Percentiles rank a stretch among this genome's conserved stretches.
Evolutionary conservation across 2,797 vertebrate genomes (phyloP).

Genomic region (Gymnothorax javanicus): DNA sequence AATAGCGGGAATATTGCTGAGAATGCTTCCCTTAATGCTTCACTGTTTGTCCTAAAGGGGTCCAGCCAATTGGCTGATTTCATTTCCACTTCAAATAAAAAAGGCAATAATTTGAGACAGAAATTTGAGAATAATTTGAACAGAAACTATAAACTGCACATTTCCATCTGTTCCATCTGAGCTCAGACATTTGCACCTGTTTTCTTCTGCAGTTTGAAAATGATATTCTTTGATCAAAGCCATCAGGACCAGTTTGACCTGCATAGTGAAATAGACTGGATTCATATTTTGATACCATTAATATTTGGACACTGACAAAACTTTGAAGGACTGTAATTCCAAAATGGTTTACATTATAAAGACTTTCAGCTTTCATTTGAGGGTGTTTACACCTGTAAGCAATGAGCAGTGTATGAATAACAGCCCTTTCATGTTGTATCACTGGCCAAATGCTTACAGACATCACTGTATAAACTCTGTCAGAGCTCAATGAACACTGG

Average conservation of each 20-base stretch:
- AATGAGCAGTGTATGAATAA: too few species aligned
- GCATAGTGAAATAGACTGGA: too few species aligned
- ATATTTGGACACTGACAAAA: too few species aligned
- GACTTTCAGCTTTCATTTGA: too few species aligned
- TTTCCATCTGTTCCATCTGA: not conserved
- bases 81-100: not conserved
- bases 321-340: too few species aligned
- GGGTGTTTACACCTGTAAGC: too few species aligned
- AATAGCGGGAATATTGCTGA: not conserved
- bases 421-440: too few species aligned
- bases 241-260: not conserved
- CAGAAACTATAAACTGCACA: not conserved
- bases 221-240: not conserved
- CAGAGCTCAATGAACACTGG: too few species aligned
- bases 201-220: not conserved
- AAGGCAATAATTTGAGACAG: not conserved
- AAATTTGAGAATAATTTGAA: not conserved
- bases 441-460: too few species aligned
- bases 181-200: not conserved
- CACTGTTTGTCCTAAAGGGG: not conserved
- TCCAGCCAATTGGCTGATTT: not conserved
- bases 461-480: too few species aligned
- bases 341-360: too few species aligned
- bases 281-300: too few species aligned
- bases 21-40: constrained; percentile 25